These are phyloP conservation scores for Podiceps cristatus DNA, from an alignment of 2,113 vertebrate species.

Conservation along the genomic window DNA sequence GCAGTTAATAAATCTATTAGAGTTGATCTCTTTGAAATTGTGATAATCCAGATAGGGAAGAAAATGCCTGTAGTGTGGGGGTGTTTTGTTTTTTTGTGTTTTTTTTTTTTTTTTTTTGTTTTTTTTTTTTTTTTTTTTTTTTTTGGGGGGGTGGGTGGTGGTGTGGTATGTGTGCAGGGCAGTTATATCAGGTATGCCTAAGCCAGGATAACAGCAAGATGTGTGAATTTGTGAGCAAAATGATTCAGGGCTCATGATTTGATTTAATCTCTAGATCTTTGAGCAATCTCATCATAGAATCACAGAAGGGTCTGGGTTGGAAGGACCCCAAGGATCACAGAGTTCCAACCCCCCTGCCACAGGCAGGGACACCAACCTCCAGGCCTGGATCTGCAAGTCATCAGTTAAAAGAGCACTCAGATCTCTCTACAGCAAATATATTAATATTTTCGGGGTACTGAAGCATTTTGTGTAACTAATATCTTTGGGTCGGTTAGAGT, in stretches of 20 bases:
- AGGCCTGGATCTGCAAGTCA: too few species aligned
- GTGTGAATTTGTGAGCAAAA: background rate
- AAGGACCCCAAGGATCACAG: too few species aligned
- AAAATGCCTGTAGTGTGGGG: background rate
- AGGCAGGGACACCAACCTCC: too few species aligned
- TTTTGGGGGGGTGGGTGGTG: too few species aligned
- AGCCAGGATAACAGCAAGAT: background rate
- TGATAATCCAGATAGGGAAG: background rate
- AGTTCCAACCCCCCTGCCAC: too few species aligned
- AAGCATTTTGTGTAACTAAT: background rate
- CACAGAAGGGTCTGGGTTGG: too few species aligned
- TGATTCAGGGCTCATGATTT: background rate
- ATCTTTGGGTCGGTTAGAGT: background rate
- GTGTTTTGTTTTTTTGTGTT: too few species aligned
- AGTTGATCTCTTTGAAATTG: background rate
- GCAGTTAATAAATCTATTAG: background rate
- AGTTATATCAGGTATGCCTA: background rate
- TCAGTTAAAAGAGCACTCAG: background rate
- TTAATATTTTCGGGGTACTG: background rate
- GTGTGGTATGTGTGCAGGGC: too few species aligned
- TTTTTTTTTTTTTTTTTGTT: too few species aligned
- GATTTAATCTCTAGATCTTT: background rate
- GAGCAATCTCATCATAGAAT: background rate
- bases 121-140: background rate
- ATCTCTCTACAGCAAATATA: background rate